Base-by-base conservation (phyloP, 2,113 vertebrate genomes). In the Aythya baeri region DNA sequence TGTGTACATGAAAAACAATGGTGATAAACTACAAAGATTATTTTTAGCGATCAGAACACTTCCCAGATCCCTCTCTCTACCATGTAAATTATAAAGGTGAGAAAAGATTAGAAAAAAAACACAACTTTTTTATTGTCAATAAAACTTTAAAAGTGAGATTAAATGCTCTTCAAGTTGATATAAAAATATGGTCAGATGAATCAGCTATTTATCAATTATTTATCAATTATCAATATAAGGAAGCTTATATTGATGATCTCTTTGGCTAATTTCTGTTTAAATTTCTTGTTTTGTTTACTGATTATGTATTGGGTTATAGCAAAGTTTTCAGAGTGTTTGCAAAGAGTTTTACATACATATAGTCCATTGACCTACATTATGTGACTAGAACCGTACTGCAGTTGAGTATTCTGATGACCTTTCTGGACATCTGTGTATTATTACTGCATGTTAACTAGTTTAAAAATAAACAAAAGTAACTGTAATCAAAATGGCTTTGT, bases 401-500 rank as follows among this genome's bases (percentile, higher is more conserved):
- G 12, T 7, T 67, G 7, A 76, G 15, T 61, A 36, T 71, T 77
- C 29, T 72, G 73, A 83, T 83, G 62, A 82, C 10, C 38, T 91
- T 79, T 88, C 58, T 94, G 85, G 57, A 86, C 46, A 86, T 88
- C 68, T 90, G 52, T 9, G 14, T 88, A 18, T 43, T 1, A 43
- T 83, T 78, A 84, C 44, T 88, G 15, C 49, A 21, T 67, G 26
- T 73, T 67, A 59, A 70, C 23, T 43, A 62, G 38, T 88, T 84
- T 11, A 79, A 91, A 86, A 94, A 58, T 84, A 89, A 84, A 61
- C 52, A 49, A 83, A 91, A 90, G 46, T 62, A 92, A 49, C 78
- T 88, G 36, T 68, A 91, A 91, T 90, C 57, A 94, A 93, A 91
- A 83, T 86, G 15, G 32, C 50, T 94, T 74, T 77, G 7, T 71